Evolutionary conservation across 2,113 vertebrate genomes (phyloP).

Genomic region (Oryzias javanicus): DNA sequence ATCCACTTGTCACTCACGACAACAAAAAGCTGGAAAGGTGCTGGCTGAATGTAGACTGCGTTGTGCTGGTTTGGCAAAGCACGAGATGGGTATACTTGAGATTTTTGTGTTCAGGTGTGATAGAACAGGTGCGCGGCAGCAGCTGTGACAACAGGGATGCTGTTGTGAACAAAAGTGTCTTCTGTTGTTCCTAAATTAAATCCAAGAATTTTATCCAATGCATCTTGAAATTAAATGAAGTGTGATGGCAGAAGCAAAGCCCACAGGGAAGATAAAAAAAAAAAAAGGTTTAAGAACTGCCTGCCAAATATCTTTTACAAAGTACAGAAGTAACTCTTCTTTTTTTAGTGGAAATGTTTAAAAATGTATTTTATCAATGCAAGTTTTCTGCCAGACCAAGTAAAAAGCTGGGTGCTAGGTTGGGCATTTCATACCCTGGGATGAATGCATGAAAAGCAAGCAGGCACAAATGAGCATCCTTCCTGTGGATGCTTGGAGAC

Average conservation of each 20-base stretch:
- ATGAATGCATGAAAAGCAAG: not conserved
- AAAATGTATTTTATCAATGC: not conserved
- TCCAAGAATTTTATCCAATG: not conserved
- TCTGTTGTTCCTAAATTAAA: not conserved
- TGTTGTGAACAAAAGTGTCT: not conserved
- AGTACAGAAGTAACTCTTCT: too few species aligned
- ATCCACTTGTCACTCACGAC: constrained; percentile 71
- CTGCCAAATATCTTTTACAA: too few species aligned
- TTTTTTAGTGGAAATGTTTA: too few species aligned
- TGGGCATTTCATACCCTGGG: not conserved
- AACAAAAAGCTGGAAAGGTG: constrained; percentile 61
- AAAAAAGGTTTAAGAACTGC: too few species aligned
- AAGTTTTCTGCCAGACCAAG: too few species aligned
- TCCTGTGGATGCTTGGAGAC: not conserved
- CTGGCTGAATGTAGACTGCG: constrained; percentile 44
- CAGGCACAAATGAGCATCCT: not conserved
- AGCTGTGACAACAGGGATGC: constrained; percentile 8
- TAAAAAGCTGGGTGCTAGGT: not conserved
- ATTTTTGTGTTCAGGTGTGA: constrained; percentile 19
- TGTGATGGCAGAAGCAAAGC: too few species aligned
- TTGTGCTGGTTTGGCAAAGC: constrained; percentile 27
- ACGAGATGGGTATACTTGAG: constrained; percentile 10
- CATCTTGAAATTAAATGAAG: not conserved
- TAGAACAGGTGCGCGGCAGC: constrained; percentile 29
- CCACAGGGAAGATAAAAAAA: too few species aligned